Conservation (phyloP, 2,113 vertebrate species). For the Petrocephalus microphthalmus region DNA sequence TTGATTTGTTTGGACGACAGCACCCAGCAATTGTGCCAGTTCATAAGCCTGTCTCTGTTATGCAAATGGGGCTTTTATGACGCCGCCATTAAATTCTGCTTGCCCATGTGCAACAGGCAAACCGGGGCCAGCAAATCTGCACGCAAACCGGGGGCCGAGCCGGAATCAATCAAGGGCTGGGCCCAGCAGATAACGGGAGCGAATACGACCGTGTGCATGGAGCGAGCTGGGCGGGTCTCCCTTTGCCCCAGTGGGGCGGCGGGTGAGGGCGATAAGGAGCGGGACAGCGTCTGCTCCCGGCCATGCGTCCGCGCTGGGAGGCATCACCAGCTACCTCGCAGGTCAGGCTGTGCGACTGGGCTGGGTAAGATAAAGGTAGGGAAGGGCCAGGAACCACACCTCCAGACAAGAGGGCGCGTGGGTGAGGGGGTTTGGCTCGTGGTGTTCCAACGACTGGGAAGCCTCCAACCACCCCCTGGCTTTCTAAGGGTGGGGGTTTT, state of each 20-base stretch:
- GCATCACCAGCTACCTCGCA: background rate
- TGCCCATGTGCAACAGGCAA: background rate
- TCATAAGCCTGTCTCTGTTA: background rate
- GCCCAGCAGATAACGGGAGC: background rate
- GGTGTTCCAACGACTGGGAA: background rate
- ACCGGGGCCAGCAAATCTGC: background rate
- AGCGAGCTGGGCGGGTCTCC: background rate
- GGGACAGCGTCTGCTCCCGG: background rate
- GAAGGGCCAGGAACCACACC: background rate
- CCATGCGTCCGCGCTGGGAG: background rate
- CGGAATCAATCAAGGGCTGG: background rate
- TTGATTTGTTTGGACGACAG: background rate
- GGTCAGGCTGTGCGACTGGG: background rate
- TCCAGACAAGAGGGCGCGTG: background rate
- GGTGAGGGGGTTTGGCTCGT: background rate
- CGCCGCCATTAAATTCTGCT: background rate
- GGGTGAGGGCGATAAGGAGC: background rate
- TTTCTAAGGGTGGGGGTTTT: background rate
- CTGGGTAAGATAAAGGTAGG: background rate
- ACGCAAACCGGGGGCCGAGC: background rate
- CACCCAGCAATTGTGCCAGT: background rate
- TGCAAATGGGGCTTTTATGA: background rate
- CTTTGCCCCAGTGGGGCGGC: background rate
- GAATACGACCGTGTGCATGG: background rate
- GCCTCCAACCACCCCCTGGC: background rate